Percentiles rank a stretch among this genome's conserved stretches.
Conservation (phyloP, 2,113 vertebrate species). For the Pogona vitticeps region DNA sequence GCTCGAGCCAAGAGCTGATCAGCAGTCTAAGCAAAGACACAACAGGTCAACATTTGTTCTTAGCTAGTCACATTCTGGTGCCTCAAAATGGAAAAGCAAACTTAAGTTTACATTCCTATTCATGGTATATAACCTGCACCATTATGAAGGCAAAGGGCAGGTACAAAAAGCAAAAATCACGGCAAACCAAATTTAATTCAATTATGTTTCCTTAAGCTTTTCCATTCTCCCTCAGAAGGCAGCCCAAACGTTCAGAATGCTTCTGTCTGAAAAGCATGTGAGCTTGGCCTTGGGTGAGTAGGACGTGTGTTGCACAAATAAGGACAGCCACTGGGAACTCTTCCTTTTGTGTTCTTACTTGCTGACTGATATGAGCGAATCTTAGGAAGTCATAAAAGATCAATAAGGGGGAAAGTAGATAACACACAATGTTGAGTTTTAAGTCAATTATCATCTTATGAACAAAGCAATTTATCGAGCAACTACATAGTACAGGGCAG, state of each 20-base stretch:
- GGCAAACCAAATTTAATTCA: background rate
- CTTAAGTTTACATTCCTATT: background rate
- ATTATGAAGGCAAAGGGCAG: background rate
- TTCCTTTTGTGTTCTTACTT: background rate
- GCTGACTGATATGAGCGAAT: background rate
- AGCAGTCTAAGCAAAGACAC: constrained; percentile 82
- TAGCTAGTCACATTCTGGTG: fast-evolving
- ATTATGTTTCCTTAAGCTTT: background rate
- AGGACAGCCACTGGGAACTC: background rate
- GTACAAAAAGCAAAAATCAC: background rate
- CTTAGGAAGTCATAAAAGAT: no score
- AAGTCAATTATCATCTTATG: background rate
- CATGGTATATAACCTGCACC: background rate
- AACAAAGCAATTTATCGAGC: background rate
- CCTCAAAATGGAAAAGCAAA: background rate
- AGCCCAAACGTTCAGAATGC: background rate
- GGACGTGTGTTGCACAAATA: background rate
- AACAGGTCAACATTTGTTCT: background rate
- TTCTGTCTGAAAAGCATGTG: background rate
- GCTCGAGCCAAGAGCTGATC: constrained; percentile 95
- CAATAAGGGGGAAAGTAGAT: background rate
- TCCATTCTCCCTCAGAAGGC: background rate
- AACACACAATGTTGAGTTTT: background rate
- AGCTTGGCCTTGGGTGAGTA: background rate
- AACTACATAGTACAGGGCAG: background rate